Base-by-base conservation (phyloP, 2,113 vertebrate genomes). In the Argyrosomus japonicus region DNA sequence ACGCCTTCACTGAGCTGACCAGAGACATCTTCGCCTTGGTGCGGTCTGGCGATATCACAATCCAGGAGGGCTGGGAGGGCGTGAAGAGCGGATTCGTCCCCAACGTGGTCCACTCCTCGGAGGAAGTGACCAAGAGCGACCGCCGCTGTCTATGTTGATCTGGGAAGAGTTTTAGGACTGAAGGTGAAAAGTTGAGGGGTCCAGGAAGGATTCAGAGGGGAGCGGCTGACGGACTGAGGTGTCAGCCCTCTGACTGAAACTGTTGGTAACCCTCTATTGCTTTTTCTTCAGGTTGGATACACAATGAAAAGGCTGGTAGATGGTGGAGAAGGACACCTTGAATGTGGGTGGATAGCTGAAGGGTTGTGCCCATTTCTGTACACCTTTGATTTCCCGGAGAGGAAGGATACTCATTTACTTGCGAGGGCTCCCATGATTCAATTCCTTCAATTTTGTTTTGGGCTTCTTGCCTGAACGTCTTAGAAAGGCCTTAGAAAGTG, bases 51-150 rank as follows among this genome's bases (percentile, higher is more conserved):
- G 97, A 99, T 13, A 99, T 99, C 91, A 96, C 96, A 1, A 98
- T 99, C 94, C 97, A 99, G 94, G 98, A 99, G 93, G 98, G 98
- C 75, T 99, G 98, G 98, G 98, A 99, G 92, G 98, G 98, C 53
- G 98, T 99, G 87, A 98, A 99, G 96, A 99, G 98, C 0, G 98
- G 98, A 40, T 98, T 99, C 58, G 98, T 99, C 63, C 98, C 98
- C 62, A 99, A 99, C 0, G 96, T 99, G 83, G 97, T 99, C 67
- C 97, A 99, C 94, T 99, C 97, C 23, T 99, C 97, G 0, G 97
- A 99, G 93, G 97, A 99, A 90, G 97, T 98, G 87, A 97, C 97
- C 93, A 98, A 98, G 92, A 97, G 97, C 79, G 97, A 98, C 92
- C 96, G 98, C 90, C 94, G 97, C 72, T 99, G 98, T 90, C 95